phyloP scores from a whole-genome alignment of 2,797 vertebrate species.

The Antrozous pallidus region DNA sequence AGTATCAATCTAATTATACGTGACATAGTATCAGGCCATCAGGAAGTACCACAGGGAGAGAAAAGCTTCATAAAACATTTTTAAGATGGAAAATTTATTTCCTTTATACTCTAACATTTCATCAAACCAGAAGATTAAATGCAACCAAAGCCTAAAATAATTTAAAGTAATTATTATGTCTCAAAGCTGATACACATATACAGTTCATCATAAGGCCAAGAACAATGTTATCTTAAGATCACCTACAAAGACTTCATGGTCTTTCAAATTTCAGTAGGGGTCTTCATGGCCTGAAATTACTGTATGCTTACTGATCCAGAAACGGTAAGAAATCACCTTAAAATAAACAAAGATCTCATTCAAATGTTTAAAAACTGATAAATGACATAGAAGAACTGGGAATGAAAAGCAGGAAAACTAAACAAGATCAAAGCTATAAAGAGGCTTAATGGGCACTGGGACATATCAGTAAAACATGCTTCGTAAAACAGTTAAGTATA shows the following conservation, averaged over 20 bases:
- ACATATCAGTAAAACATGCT: background rate
- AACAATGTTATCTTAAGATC: slow-evolving; percentile 34
- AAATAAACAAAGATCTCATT: slow-evolving; percentile 42
- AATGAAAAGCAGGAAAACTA: slow-evolving; percentile 49
- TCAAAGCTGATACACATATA: slow-evolving; percentile 23
- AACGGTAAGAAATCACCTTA: slow-evolving; percentile 55
- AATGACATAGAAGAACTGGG: slow-evolving; percentile 27
- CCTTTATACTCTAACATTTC: slow-evolving; percentile 45
- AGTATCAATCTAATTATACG: slow-evolving; percentile 75
- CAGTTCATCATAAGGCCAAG: slow-evolving; percentile 36
- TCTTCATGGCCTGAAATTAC: slow-evolving; percentile 27
- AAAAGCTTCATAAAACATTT: slow-evolving; percentile 69
- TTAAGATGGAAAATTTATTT: slow-evolving; percentile 26
- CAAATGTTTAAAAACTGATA: slow-evolving; percentile 58
- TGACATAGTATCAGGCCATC: slow-evolving; percentile 65
- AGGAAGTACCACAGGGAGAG: slow-evolving; percentile 65
- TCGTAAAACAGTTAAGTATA: slow-evolving; percentile 9
- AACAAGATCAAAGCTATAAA: slow-evolving; percentile 51
- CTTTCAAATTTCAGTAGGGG: background rate
- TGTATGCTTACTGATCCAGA: background rate
- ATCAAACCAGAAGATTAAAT: slow-evolving; percentile 54
- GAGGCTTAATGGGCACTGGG: background rate
- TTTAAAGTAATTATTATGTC: slow-evolving; percentile 21
- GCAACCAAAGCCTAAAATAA: slow-evolving; percentile 25
- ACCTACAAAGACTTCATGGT: slow-evolving; percentile 52